phyloP scores from a whole-genome alignment of 2,113 vertebrate genomes.

The Microcebus murinus region DNA sequence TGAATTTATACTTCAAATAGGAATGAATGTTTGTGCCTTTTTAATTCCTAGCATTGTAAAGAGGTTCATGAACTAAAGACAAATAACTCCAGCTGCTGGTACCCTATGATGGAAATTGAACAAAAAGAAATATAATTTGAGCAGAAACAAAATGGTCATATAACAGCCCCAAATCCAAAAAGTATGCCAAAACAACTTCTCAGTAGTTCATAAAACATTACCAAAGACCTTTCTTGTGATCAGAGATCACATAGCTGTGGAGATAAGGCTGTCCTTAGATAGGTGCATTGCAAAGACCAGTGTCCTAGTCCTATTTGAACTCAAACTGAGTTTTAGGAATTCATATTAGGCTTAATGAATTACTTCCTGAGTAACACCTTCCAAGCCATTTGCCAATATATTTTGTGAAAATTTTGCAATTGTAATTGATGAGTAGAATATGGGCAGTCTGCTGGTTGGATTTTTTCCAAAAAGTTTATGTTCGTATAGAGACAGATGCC shows the following conservation, averaged over 20 bases:
- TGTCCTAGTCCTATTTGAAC: constrained; percentile 13
- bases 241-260: neutral
- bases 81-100: constrained; percentile 33
- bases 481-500: constrained; percentile 72
- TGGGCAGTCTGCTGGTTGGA: constrained; percentile 43
- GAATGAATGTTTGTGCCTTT: neutral
- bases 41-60: constrained; percentile 31
- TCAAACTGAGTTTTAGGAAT: constrained; percentile 53
- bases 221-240: neutral
- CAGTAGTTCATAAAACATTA: neutral
- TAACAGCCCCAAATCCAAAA: neutral
- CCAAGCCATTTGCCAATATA: constrained; percentile 64
- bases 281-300: constrained; percentile 20
- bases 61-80: neutral
- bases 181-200: neutral
- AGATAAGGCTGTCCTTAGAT: neutral
- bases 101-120: constrained; percentile 9
- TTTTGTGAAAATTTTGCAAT: constrained; percentile 61
- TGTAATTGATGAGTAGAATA: constrained; percentile 61
- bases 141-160: neutral
- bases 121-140: constrained; percentile 26
- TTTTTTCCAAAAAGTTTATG: constrained; percentile 60
- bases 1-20: constrained; percentile 16
- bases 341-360: constrained; percentile 67
- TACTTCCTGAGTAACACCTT: constrained; percentile 77